These are phyloP conservation scores for Brachypterus glaber DNA, from an alignment of 2,888 invertebrate genomes.

Conservation along the genomic window DNA sequence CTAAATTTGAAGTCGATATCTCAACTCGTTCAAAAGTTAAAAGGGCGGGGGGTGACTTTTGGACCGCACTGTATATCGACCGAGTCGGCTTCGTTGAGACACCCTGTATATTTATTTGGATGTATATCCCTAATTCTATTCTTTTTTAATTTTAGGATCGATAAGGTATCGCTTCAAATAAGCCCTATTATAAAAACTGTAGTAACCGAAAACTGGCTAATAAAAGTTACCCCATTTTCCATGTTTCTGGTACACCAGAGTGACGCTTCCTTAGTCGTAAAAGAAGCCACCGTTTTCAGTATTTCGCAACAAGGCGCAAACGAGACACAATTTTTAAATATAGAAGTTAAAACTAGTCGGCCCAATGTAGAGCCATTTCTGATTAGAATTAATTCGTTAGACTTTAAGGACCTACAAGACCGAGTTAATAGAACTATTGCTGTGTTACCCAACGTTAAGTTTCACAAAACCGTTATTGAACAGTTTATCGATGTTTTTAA, in stretches of 20 bases:
- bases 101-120: too few species aligned
- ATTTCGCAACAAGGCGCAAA: slow-evolving; percentile 59
- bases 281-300: slow-evolving; percentile 62
- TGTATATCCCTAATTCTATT: slow-evolving; percentile 5
- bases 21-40: too few species aligned
- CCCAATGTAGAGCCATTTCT: slow-evolving; percentile 51
- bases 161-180: slow-evolving; percentile 60
- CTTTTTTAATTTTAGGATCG: slow-evolving; percentile 48
- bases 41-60: too few species aligned
- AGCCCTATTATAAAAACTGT: slow-evolving; percentile 61
- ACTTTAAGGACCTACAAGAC: slow-evolving; percentile 68
- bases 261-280: slow-evolving; percentile 67
- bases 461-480: slow-evolving; percentile 71
- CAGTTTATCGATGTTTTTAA: slow-evolving; percentile 77
- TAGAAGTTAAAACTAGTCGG: slow-evolving; percentile 61
- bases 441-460: slow-evolving; percentile 58
- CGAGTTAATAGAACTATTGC: slow-evolving; percentile 58
- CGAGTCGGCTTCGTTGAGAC: too few species aligned
- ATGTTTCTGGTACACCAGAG: slow-evolving; percentile 68
- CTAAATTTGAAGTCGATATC: too few species aligned
- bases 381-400: slow-evolving; percentile 66
- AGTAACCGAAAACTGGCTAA: slow-evolving; percentile 79
- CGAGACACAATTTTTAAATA: slow-evolving; percentile 73
- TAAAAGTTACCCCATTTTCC: slow-evolving; percentile 69
- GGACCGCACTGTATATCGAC: too few species aligned